Evolutionary conservation across 2,888 invertebrate species (phyloP).

Genomic region (Trilocha varians): DNA sequence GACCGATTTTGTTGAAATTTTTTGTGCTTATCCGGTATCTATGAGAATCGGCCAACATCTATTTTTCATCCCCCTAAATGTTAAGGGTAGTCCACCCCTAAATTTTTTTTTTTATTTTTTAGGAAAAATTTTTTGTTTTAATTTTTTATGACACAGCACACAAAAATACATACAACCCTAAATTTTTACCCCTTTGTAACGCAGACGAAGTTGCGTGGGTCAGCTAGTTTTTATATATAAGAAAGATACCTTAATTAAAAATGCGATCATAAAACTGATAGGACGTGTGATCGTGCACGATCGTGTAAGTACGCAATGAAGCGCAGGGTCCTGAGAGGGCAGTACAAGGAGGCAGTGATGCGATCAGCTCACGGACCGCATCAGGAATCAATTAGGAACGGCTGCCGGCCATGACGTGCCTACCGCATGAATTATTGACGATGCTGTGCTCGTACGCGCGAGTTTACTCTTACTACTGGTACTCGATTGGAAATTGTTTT

Average conservation of each 20-base stretch:
- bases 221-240: no score
- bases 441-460: slow-evolving; percentile 38
- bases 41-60: no score
- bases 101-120: no score
- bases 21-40: no score
- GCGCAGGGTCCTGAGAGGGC: slow-evolving; percentile 58
- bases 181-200: no score
- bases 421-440: slow-evolving; percentile 70
- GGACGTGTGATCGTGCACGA: slow-evolving; percentile 22
- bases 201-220: no score
- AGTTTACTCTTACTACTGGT: slow-evolving; percentile 27
- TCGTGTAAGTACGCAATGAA: slow-evolving; percentile 59
- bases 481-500: slow-evolving; percentile 36
- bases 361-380: slow-evolving; percentile 61
- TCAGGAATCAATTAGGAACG: slow-evolving; percentile 72
- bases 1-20: no score
- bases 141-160: no score
- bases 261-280: neutral
- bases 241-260: neutral
- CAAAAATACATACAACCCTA: no score
- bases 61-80: no score
- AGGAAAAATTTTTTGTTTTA: no score
- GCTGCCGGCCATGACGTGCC: slow-evolving; percentile 63
- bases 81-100: no score
- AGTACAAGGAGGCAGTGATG: slow-evolving; percentile 66